Evolutionary conservation across 92 coral and sea anemone genomes (phyloP), one percentile per base, ranked within the genome.

Genomic region (Muricea muricata): DNA sequence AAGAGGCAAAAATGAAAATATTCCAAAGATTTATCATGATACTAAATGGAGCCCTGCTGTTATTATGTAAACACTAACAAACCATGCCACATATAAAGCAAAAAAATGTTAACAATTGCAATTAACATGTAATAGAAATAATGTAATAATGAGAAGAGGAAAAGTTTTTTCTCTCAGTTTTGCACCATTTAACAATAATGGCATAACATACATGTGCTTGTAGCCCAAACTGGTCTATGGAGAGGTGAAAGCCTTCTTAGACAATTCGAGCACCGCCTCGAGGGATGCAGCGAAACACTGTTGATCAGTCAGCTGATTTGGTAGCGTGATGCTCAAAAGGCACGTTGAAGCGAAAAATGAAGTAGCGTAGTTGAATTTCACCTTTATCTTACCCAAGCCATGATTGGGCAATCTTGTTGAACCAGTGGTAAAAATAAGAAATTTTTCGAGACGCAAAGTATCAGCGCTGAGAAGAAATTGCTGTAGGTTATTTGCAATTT

Each of bases 281-380:
- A 92, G 31, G 13, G 85, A 79, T 52, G 78, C 10, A 28, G 31
- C 25, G 55, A 92, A 92, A 45, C 66, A 74, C 15, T 65, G 91
- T 33, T 84, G 56, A 52, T 83, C 86, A 65, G 85, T 69, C 41
- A 92, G 90, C 28, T 66, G 31, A 20, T 75, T 73, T 55, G 95
- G 93, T 25, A 92, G 65, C 13, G 95, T 89, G 12, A 92, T 21
- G 28, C 61, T 20, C 56, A 55, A 89, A 17, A 87, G 55, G 63
- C 93, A 89, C 10, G 93, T 84, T 41, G 93, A 92, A 11, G 95
- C 91, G 89, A 89, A 89, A 24, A 92, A 87, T n/a, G 95, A 65
- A 20, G 83, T 60, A 18, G 55, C 60, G 32, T 80, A 37, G 18
- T 92, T 89, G 84, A 90, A 92, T 75, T 90, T 87, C 0, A 92